Evolutionary conservation across 1,140 invertebrate species (phyloP), one percentile per base, ranked within the genome.

Genomic region (Grapholita molesta): DNA sequence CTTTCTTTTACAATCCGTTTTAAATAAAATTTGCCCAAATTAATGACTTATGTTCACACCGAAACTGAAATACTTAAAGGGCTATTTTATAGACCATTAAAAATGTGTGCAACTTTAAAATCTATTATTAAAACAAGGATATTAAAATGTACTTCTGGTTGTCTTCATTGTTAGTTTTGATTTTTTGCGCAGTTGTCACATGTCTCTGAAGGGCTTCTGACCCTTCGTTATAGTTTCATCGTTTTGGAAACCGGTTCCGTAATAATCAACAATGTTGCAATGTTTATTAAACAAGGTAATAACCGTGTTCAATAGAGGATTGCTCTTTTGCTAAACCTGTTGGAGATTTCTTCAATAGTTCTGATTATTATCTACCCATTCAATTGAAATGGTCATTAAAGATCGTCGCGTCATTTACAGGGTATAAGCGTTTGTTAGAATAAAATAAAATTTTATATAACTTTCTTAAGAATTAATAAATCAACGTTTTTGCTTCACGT

Each of bases 271-370:
- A 85, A 74, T 88, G 88, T 90, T 88, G 85, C 85, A 79, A 87
- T 87, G 82, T 90, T 90, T 90, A 90, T 89, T 88, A 88, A 88
- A 89, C 87, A 88, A 85, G 83, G 79, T 85, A 89, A 89, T 88
- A 86, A 86, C 78, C 77, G 75, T 74, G 80, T 83, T 83, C 72
- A 76, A 78, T 79, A 67, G 68, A 42, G 71, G 61, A 71, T 72
- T 69, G 64, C 66, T 70, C 72, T 82, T 78, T 75, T 69, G 55
- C 71, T n/a, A 72, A 81, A 83, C 81, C 35, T 24, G 65, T 52
- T 67, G 11, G 65, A 38, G 42, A 24, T 25, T 52, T 52, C 25
- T 35, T 42, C 24, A 61, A 61, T 15, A 28, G 55, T 61, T 61
- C 55, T 61, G 55, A 61, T 61, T 61, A 15, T 61, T 61, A 61